Base-by-base conservation (phyloP, 2,888 invertebrate species). In the Leptothorax acervorum region DNA sequence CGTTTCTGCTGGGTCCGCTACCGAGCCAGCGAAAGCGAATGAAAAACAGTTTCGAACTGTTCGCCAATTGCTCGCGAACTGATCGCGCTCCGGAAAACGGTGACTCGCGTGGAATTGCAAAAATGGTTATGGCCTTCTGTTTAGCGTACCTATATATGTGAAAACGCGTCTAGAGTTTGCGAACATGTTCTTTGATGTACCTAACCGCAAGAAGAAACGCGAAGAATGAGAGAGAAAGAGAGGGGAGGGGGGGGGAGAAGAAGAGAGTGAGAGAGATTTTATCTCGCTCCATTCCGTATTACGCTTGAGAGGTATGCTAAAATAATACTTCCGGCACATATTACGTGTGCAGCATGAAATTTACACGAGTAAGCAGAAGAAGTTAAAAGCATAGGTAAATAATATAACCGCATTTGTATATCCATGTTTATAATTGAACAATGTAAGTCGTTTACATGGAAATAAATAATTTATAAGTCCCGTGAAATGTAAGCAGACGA, bases 131-230 rank as follows among this genome's bases (percentile, higher is more conserved):
- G 39, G 48, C 48, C 23, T 18, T 42, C 35, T 39, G 39, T 60
- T 60, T 60, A 48, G 6, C 31, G 45, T 62, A 35, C 23, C 23
- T 23, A 23, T 23, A 23, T 4, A 39, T 68, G 60, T 60, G 48
- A 45, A 79, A 35, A 23, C 48, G 48, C 39, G 48, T 71, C 48
- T 28, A 8, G 18, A 71, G 48, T 81, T 73, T 35, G 8, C 60
- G 23, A 71, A 71, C 48, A 23, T 42, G 35, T 79, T 71, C 71
- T 71, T 81, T 81, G 79, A 71, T 81, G 79, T 71, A 35, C 28
- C 76, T 11, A 42, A 42, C 42, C 23, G 18, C 23, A 9, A 51
- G 60, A 79, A 60, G 57, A 51, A 60, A 31, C 55, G 28, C 23
- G 11, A 18, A 31, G 73, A 31, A 60, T 31, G 48, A 51, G 39